Conservation (phyloP, 2,888 invertebrate species). For the Diarsia rubi region DNA sequence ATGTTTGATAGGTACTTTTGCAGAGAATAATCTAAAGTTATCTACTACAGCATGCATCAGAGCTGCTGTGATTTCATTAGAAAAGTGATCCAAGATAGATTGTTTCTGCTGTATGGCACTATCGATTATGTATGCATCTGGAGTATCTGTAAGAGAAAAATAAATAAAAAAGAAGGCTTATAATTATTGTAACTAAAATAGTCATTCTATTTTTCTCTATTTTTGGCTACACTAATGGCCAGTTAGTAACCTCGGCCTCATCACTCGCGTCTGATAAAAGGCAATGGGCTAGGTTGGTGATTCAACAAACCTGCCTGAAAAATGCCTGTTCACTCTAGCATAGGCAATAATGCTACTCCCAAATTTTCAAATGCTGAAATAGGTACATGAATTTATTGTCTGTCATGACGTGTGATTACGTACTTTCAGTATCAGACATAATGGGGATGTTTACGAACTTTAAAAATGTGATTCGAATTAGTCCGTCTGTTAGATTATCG, state of each 20-base stretch:
- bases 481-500: no score
- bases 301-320: not conserved
- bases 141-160: conserved; percentile 73
- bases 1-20: conserved; percentile 80
- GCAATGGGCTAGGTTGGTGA: not conserved
- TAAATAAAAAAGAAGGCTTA: not conserved
- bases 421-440: no score
- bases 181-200: not conserved
- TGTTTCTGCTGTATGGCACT: conserved; percentile 73
- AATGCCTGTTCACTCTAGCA: not conserved
- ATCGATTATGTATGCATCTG: conserved; percentile 76
- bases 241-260: not conserved
- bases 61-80: conserved; percentile 84
- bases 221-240: not conserved
- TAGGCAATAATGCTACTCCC: not conserved
- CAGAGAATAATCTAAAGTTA: conserved; percentile 84
- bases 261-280: not conserved
- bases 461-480: no score
- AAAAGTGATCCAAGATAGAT: conserved; percentile 81
- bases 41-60: conserved; percentile 85
- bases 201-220: not conserved
- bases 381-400: no score
- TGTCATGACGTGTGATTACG: no score
- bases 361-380: no score
- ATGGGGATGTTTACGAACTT: no score